Conservation (phyloP, 2,797 vertebrate species). For the Chloroceryle inda region DNA sequence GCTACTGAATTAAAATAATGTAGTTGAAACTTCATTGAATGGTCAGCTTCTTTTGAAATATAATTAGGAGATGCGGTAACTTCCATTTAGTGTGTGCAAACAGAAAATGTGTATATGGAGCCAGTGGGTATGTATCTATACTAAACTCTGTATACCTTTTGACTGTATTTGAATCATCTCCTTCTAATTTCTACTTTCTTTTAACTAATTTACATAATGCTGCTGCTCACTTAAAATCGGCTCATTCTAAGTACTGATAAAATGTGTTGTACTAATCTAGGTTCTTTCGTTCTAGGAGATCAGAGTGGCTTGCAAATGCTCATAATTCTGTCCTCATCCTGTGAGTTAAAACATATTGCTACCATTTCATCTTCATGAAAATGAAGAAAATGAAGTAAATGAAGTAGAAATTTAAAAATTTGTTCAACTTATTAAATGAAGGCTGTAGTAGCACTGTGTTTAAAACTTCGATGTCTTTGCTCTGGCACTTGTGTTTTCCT, state of each 20-base stretch:
- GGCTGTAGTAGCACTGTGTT: neutral
- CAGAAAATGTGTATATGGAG: neutral
- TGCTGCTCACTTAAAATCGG: constrained; percentile 31
- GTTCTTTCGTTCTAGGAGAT: neutral
- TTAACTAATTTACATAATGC: constrained; percentile 37
- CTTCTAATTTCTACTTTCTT: constrained; percentile 14
- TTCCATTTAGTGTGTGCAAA: neutral
- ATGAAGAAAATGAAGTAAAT: neutral
- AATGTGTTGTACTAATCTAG: constrained; percentile 30
- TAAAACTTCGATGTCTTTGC: neutral
- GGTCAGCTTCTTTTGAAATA: neutral
- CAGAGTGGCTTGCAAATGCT: constrained; percentile 25
- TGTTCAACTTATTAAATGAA: neutral
- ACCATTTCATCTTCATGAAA: constrained; percentile 26
- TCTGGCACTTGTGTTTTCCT: neutral
- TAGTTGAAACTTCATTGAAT: neutral
- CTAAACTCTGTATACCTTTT: neutral
- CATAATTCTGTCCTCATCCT: neutral
- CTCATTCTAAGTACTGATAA: neutral
- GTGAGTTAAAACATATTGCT: constrained; percentile 13
- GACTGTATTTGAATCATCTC: constrained; percentile 4
- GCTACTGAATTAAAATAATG: neutral
- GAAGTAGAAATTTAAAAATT: constrained; percentile 7
- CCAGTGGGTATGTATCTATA: neutral
- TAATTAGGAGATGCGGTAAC: neutral